Evolutionary conservation across 2,888 invertebrate genomes (phyloP).

Genomic region (Gymnoscelis rufifasciata): DNA sequence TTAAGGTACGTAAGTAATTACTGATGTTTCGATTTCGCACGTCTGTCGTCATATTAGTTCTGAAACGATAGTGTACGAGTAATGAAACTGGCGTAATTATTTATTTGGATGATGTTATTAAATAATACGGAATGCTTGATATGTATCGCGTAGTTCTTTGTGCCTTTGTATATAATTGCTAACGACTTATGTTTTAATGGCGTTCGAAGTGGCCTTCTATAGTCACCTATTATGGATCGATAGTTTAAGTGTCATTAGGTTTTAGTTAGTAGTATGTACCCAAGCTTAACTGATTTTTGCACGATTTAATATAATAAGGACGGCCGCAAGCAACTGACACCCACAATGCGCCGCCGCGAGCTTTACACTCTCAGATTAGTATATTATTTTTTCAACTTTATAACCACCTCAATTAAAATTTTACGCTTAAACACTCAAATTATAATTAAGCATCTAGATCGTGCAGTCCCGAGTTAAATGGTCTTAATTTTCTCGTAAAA

Average conservation of each 20-base stretch:
- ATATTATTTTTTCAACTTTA: conserved; percentile 9
- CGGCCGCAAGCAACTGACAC: conserved; percentile 40
- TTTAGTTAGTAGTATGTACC: conserved; percentile 49
- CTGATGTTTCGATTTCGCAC: conserved; percentile 62
- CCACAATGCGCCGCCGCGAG: conserved; percentile 58
- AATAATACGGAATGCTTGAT: conserved; percentile 59
- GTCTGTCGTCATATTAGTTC: conserved; percentile 40
- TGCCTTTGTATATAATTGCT: conserved; percentile 65
- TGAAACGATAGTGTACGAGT: conserved; percentile 19
- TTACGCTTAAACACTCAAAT: no score
- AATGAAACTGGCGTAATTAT: conserved; percentile 24
- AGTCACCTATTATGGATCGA: conserved; percentile 58
- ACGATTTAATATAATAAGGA: conserved; percentile 48
- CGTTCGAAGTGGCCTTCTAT: conserved; percentile 67
- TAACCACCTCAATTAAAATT: no score
- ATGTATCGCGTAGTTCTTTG: conserved; percentile 62
- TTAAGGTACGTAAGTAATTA: conserved; percentile 72
- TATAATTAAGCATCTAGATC: no score
- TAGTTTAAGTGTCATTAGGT: conserved; percentile 62
- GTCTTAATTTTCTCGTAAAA: no score
- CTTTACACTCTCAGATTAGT: conserved; percentile 38
- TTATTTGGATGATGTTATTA: conserved; percentile 43
- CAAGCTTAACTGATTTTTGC: conserved; percentile 65
- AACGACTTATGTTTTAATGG: conserved; percentile 59
- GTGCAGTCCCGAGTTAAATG: no score